Percentiles rank a stretch among this genome's conserved stretches.
Conservation (phyloP, 2,113 vertebrate species). For the Salvelinus fontinalis region DNA sequence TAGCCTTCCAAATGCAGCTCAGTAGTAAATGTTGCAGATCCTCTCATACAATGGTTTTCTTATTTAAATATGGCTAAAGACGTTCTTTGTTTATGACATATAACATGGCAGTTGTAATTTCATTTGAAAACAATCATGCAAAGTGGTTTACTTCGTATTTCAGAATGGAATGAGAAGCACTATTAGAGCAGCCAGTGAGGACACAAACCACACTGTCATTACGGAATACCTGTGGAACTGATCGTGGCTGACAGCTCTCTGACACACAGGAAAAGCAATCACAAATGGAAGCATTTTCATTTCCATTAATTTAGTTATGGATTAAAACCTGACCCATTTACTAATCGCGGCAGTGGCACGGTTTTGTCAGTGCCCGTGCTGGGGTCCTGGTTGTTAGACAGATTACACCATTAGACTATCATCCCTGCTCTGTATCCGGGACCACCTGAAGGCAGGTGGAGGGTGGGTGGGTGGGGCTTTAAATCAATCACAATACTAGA, state of each 20-base stretch:
- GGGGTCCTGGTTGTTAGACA: neutral
- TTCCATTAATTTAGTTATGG: constrained; percentile 71
- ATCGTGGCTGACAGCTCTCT: constrained; percentile 58
- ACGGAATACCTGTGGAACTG: constrained; percentile 54
- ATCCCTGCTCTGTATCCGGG: neutral
- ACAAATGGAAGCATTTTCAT: constrained; percentile 68
- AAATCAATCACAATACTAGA: too few relatives aligned
- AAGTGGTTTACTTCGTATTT: constrained; percentile 48
- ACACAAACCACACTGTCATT: constrained; percentile 28
- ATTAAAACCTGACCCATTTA: constrained; percentile 76
- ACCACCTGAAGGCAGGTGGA: neutral
- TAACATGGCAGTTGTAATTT: constrained; percentile 27
- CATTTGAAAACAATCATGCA: constrained; percentile 25
- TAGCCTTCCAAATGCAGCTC: too few relatives aligned
- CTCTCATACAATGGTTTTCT: too few relatives aligned
- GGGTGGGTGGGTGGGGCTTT: neutral
- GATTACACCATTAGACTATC: neutral
- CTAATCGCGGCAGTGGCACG: constrained; percentile 58
- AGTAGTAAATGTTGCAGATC: too few relatives aligned
- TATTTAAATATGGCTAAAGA: too few relatives aligned
- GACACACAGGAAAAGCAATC: constrained; percentile 54
- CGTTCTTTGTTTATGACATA: too few relatives aligned
- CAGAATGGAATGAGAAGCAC: constrained; percentile 28
- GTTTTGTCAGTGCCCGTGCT: constrained; percentile 30
- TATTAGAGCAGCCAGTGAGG: constrained; percentile 11